phyloP scores from a whole-genome alignment of 2,888 invertebrate species.

The Hypomecis punctinalis region DNA sequence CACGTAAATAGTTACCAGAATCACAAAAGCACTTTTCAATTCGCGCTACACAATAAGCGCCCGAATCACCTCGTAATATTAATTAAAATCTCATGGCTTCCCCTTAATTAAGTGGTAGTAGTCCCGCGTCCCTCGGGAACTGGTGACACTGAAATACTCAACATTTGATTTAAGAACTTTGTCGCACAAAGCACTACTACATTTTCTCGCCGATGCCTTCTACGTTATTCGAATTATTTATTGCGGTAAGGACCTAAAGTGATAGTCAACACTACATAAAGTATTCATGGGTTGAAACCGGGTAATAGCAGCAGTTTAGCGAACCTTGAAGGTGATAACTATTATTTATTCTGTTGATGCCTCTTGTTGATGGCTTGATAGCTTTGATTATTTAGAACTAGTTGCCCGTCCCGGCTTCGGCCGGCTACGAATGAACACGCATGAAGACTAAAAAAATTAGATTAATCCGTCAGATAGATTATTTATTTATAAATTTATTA shows the following conservation, averaged over 20 bases:
- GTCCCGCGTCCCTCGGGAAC: slow-evolving; percentile 69
- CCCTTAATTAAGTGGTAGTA: slow-evolving; percentile 80
- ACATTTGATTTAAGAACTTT: slow-evolving; percentile 1
- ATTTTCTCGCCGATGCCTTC: not conserved
- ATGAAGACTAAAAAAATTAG: no score
- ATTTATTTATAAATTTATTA: no score
- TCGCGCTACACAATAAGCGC: slow-evolving; percentile 58
- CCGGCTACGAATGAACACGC: no score
- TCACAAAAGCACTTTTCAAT: slow-evolving; percentile 53
- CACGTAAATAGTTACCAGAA: not conserved
- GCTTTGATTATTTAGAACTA: no score
- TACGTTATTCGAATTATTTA: not conserved
- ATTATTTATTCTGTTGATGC: slow-evolving; percentile 34
- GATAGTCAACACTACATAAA: slow-evolving; percentile 56
- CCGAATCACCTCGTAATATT: slow-evolving; percentile 68
- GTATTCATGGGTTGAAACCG: slow-evolving; percentile 73
- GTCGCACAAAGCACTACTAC: not conserved
- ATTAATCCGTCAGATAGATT: no score
- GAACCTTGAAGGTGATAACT: slow-evolving; percentile 31
- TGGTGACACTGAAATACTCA: slow-evolving; percentile 60
- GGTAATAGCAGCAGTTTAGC: slow-evolving; percentile 77
- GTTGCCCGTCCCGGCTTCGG: no score
- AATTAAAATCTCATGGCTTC: slow-evolving; percentile 78
- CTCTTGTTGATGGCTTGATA: no score
- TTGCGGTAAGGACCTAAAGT: slow-evolving; percentile 9